Conservation (phyloP, 2,113 vertebrate species). For the Ranitomeya variabilis region DNA sequence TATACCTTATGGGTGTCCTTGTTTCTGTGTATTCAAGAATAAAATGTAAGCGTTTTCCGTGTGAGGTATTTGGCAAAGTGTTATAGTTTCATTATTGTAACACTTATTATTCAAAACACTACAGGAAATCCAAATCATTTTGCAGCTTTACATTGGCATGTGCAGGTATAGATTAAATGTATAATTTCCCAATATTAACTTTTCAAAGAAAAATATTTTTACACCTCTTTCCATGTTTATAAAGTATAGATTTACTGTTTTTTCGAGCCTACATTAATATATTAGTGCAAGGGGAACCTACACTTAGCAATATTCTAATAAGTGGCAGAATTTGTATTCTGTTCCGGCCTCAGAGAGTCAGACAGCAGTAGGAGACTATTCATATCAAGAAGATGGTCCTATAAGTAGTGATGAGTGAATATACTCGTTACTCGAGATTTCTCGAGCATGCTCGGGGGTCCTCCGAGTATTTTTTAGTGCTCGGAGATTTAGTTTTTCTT, state of each 20-base stretch:
- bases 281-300: neutral
- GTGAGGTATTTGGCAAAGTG: neutral
- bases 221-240: neutral
- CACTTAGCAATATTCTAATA: neutral
- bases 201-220: neutral
- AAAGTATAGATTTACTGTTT: neutral
- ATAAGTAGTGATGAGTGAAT: too few species aligned
- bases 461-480: too few species aligned
- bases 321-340: neutral
- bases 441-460: too few species aligned
- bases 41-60: neutral
- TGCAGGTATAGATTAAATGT: neutral
- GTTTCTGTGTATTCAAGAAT: neutral
- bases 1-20: conserved; percentile 31
- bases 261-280: neutral
- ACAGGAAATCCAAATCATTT: conserved; percentile 4
- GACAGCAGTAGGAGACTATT: too few species aligned
- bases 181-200: conserved; percentile 2
- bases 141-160: conserved; percentile 16
- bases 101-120: neutral
- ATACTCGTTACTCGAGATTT: too few species aligned
- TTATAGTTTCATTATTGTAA: neutral
- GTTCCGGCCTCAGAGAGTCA: too few species aligned
- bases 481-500: too few species aligned
- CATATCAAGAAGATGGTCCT: too few species aligned